A percentile compares a stretch with the other conserved stretches of the same genome.
These are phyloP conservation scores for Ophioderma brevispina DNA, from an alignment of 35 echinoderm and acorn worm species.

Conservation along the genomic window DNA sequence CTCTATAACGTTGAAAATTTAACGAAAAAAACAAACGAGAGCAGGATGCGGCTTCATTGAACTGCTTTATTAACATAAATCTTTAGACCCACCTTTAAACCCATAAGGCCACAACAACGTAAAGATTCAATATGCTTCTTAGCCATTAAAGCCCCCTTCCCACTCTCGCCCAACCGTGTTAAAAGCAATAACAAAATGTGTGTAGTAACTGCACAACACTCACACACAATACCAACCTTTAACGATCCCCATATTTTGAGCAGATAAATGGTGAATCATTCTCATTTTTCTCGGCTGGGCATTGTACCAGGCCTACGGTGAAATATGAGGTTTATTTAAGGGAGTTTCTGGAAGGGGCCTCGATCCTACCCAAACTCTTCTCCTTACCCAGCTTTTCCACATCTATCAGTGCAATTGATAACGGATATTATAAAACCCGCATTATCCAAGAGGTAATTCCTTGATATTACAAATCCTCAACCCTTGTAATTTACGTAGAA, in stretches of 20 bases:
- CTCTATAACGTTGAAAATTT: neutral
- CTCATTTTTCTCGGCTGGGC: neutral
- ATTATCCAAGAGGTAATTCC: neutral
- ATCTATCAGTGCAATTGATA: neutral
- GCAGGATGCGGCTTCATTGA: neutral
- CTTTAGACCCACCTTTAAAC: neutral
- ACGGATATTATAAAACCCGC: constrained; percentile 7
- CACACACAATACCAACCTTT: constrained; percentile 15
- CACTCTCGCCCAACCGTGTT: neutral
- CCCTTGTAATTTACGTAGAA: no score
- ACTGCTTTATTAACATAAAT: constrained; percentile 3
- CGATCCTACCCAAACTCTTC: constrained; percentile 3
- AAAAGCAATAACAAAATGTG: constrained; percentile 28
- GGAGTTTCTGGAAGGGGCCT: neutral
- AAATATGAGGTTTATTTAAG: neutral
- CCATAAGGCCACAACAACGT: constrained; percentile 11
- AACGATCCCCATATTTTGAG: neutral
- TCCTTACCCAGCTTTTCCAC: neutral
- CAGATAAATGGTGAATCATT: constrained; percentile 37
- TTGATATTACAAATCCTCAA: no score
- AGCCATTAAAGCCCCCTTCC: constrained; percentile 21
- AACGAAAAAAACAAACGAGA: neutral
- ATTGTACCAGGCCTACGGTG: constrained; percentile 45
- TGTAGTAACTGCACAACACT: neutral
- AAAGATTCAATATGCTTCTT: constrained; percentile 37